Percentiles rank a stretch among this genome's conserved stretches.
These are phyloP conservation scores for Platysteira castanea DNA, from an alignment of 2,113 vertebrate genomes.

Conservation along the genomic window DNA sequence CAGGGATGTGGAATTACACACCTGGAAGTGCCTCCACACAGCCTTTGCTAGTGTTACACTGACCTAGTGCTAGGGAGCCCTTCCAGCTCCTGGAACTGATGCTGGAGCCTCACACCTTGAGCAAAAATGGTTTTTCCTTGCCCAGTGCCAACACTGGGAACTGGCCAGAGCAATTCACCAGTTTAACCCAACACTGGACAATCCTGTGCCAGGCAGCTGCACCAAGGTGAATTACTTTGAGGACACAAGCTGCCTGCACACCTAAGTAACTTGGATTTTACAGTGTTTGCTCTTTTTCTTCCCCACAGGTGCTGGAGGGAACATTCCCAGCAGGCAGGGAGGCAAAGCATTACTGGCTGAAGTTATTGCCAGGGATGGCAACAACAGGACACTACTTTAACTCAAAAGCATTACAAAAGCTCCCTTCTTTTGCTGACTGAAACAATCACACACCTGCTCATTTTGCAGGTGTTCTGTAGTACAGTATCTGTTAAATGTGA, in stretches of 20 bases:
- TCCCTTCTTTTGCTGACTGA: background rate
- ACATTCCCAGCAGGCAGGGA: background rate
- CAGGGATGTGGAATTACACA: background rate
- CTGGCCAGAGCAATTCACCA: background rate
- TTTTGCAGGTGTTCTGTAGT: background rate
- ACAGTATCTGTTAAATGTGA: background rate
- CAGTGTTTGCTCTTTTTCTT: background rate
- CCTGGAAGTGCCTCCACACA: background rate
- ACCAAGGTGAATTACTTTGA: background rate
- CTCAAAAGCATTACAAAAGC: background rate
- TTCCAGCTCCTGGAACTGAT: background rate
- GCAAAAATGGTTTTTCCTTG: background rate
- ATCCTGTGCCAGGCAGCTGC: background rate
- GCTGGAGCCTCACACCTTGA: background rate
- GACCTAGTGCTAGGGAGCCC: background rate
- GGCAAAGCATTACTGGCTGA: background rate
- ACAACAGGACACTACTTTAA: background rate
- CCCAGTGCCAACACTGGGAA: background rate
- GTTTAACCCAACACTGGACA: background rate
- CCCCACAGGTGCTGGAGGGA: background rate
- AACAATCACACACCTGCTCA: background rate
- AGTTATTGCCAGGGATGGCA: background rate
- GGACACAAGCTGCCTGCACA: background rate
- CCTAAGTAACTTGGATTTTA: background rate
- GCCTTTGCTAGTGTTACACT: background rate